Evolutionary conservation across 37 sponge, comb jelly and placozoan genomes (phyloP), one percentile per base, ranked within the genome.

Genomic region (Agelas oroides): DNA sequence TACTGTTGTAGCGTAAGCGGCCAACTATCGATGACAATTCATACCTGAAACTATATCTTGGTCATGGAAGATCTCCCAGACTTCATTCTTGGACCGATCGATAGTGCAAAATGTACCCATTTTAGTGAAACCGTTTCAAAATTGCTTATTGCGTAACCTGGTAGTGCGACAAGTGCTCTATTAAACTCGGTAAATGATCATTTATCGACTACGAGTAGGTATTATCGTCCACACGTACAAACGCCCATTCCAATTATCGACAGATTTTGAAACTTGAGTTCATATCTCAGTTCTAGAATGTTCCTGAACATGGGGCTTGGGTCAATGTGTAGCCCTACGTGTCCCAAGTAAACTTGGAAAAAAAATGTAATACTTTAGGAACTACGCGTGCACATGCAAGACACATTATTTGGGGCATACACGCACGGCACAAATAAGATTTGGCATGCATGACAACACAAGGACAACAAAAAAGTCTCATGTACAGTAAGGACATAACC

Each of bases 41-140:
- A 61, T 28, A 61, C 62, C 62, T 61, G 62, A 61, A 14, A 61
- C 62, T 12, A 61, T 61, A 61, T 61, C 62, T 61, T 12, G 5
- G 27, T 25, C 62, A 2, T 61, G 27, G 62, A 61, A 61, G 12
- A 14, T 25, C 62, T 61, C 62, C 62, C 62, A 61, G 62, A 61
- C 62, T 61, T 61, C 62, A 61, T 61, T 61, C 62, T 61, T 61
- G 62, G 62, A 61, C 62, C 14, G 62, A 61, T 61, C 62, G 62
- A 61, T 61, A 61, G 62, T 5, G 5, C 14, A 61, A 61, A 3
- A 25, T 6, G 3, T 12, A 61, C 12, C 13, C 12, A 61, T 61
- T 61, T 61, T 12, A 61, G 14, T 61, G 62, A 28, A 14, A 61
- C 3, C n/a, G 14, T 61, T 61, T 61, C 5, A 61, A 61, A 28